Percentiles rank a stretch among this genome's conserved stretches.
These are phyloP conservation scores for Athene cunicularia DNA, from an alignment of 2,113 vertebrate genomes.

Conservation along the genomic window DNA sequence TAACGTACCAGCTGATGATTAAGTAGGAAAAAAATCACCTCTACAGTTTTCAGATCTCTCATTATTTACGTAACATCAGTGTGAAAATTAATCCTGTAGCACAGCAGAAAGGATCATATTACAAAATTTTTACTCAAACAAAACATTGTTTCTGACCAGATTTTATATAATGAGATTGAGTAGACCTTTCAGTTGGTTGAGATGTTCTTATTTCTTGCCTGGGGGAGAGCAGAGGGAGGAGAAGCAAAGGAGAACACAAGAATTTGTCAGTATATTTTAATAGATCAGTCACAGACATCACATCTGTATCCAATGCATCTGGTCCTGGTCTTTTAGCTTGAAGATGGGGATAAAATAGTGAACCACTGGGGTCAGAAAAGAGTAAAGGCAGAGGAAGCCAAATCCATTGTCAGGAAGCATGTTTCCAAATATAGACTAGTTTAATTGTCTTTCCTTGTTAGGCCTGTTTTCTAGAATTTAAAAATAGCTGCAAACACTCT, in stretches of 20 bases:
- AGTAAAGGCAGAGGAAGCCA: background rate
- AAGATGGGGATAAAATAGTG: background rate
- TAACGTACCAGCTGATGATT: background rate
- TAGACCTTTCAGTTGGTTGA: background rate
- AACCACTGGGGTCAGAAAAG: background rate
- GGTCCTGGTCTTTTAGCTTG: background rate
- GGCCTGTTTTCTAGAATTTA: slow-evolving; percentile 19
- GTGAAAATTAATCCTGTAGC: background rate
- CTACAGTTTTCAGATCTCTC: background rate
- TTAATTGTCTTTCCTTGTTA: slow-evolving; percentile 46
- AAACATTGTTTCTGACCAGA: background rate
- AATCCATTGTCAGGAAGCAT: background rate
- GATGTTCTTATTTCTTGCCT: background rate
- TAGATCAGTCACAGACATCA: background rate
- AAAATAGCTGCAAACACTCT: slow-evolving; percentile 19
- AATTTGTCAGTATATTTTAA: background rate
- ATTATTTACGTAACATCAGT: background rate
- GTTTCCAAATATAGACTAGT: background rate
- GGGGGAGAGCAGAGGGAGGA: background rate
- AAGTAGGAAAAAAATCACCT: background rate
- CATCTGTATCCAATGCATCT: background rate
- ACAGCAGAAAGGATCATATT: background rate
- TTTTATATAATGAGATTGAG: background rate
- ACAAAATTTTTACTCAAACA: background rate
- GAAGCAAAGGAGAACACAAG: background rate